Conservation (phyloP, 2,888 invertebrate species). For the Ophion ventricosus region DNA sequence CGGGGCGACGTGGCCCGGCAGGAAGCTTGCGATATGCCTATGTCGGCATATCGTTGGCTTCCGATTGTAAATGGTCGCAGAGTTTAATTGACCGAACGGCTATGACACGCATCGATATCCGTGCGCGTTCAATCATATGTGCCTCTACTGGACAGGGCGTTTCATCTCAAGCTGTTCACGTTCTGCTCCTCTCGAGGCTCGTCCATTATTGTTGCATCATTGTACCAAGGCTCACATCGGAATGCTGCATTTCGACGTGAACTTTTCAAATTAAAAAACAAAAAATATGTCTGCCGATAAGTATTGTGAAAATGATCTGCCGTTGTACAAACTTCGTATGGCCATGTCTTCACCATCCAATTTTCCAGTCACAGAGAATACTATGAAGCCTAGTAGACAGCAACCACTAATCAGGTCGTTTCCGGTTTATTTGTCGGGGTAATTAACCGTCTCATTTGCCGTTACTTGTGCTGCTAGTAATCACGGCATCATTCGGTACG, state of each 20-base stretch:
- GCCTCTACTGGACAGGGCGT: neutral
- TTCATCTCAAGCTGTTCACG: neutral
- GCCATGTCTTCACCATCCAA: neutral
- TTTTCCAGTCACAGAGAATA: conserved; percentile 66
- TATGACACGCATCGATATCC: conserved; percentile 33
- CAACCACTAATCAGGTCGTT: conserved; percentile 80
- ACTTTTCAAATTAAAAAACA: neutral
- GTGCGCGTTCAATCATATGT: conserved; percentile 13
- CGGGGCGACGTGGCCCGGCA: conserved; percentile 51
- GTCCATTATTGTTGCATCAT: neutral
- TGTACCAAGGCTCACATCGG: neutral
- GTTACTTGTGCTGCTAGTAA: conserved; percentile 60
- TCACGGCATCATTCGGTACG: conserved; percentile 48
- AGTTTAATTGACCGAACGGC: conserved; percentile 40
- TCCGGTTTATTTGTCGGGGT: conserved; percentile 82
- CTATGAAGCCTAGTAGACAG: conserved; percentile 74
- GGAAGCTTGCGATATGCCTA: conserved; percentile 14
- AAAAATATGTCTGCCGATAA: neutral
- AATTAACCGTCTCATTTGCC: conserved; percentile 81
- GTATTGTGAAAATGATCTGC: neutral
- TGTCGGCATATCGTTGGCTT: conserved; percentile 32
- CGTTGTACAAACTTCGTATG: neutral
- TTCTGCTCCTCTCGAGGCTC: neutral
- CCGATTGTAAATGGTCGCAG: conserved; percentile 17
- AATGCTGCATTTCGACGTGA: neutral